phyloP scores from a whole-genome alignment of 2,113 vertebrate genomes.

The Brachyistius frenatus region DNA sequence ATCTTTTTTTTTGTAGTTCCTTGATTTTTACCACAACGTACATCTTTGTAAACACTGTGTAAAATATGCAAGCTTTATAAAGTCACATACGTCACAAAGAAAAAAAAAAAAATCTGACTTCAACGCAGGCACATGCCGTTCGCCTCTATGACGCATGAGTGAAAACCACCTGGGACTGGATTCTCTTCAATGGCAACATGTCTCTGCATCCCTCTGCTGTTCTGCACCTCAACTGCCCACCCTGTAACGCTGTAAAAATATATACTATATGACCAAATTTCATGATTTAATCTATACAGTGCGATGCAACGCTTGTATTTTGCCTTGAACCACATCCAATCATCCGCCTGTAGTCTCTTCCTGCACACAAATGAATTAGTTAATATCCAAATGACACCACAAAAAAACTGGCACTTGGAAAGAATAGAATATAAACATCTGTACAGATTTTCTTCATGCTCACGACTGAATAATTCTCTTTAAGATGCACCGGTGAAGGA shows the following conservation, averaged over 20 bases:
- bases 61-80: conserved; percentile 86
- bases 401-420: conserved; percentile 81
- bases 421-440: conserved; percentile 83
- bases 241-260: conserved; percentile 77
- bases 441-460: conserved; percentile 83
- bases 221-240: conserved; percentile 39
- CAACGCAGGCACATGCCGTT: conserved; percentile 82
- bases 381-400: conserved; percentile 80
- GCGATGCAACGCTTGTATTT: conserved; percentile 53
- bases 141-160: conserved; percentile 70
- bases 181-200: conserved; percentile 49
- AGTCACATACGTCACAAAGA: conserved; percentile 81
- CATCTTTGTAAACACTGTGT: conserved; percentile 84
- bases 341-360: conserved; percentile 27
- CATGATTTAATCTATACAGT: conserved; percentile 70
- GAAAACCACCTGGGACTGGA: conserved; percentile 37
- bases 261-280: conserved; percentile 74
- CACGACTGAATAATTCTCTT: conserved; percentile 70
- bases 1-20: conserved; percentile 72
- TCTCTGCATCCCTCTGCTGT: conserved; percentile 43
- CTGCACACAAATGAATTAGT: conserved; percentile 64
- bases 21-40: conserved; percentile 79
- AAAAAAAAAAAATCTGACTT: conserved; percentile 70
- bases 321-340: conserved; percentile 35
- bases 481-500: conserved; percentile 71